These are phyloP conservation scores for Saturnia japonica DNA, from an alignment of 2,888 invertebrate species.

Conservation along the genomic window DNA sequence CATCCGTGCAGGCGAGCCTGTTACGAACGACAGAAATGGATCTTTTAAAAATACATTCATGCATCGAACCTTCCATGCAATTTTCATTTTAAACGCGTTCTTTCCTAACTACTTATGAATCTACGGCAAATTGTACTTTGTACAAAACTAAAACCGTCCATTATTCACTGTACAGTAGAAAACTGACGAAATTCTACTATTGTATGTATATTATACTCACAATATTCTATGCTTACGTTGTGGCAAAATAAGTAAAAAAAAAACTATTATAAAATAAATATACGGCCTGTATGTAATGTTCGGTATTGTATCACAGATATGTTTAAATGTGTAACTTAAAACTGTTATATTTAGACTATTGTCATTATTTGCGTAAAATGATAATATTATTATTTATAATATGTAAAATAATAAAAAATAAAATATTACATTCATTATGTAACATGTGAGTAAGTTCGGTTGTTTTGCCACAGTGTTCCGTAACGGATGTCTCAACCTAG, in stretches of 20 bases:
- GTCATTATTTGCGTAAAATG: conserved; percentile 48
- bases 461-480: conserved; percentile 73
- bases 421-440: conserved; percentile 32
- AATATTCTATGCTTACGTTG: conserved; percentile 51
- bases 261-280: conserved; percentile 40
- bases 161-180: conserved; percentile 65
- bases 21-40: conserved; percentile 66
- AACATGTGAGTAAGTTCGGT: conserved; percentile 35
- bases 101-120: conserved; percentile 81
- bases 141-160: conserved; percentile 77
- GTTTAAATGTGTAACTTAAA: conserved; percentile 69
- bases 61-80: conserved; percentile 68
- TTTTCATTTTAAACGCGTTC: conserved; percentile 64
- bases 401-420: conserved; percentile 39
- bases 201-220: conserved; percentile 47
- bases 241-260: conserved; percentile 63
- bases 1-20: conserved; percentile 68
- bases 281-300: conserved; percentile 52
- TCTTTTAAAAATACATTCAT: conserved; percentile 64
- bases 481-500: conserved; percentile 75
- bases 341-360: conserved; percentile 55
- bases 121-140: conserved; percentile 82
- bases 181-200: conserved; percentile 59
- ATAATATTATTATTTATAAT: no score
- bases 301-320: conserved; percentile 79